A percentile compares a stretch with the other conserved stretches of the same genome.
Evolutionary conservation across 2,113 vertebrate species (phyloP).

Genomic region (Odobenus rosmarus): DNA sequence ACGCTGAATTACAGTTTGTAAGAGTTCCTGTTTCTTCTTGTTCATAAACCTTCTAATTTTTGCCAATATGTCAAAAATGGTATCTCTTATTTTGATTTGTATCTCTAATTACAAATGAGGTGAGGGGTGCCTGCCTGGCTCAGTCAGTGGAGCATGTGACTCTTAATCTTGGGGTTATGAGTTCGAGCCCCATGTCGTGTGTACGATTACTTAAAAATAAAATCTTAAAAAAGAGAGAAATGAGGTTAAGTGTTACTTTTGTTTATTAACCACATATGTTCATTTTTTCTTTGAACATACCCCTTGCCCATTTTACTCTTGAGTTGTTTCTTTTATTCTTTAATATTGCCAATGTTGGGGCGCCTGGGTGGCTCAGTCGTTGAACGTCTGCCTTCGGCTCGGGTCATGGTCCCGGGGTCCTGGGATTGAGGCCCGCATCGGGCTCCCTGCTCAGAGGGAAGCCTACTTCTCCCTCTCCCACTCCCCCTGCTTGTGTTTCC

Average conservation of each 20-base stretch:
- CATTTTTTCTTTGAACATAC: constrained; percentile 21
- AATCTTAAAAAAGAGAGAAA: background rate
- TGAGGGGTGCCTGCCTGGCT: background rate
- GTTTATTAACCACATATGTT: background rate
- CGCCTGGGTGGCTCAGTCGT: too few relatives aligned
- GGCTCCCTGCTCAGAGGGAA: too few relatives aligned
- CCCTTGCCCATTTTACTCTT: background rate
- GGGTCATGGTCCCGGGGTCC: too few relatives aligned
- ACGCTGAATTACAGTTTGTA: background rate
- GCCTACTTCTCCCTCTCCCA: too few relatives aligned
- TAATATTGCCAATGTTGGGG: background rate
- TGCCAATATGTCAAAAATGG: background rate
- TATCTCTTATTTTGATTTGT: constrained; percentile 25
- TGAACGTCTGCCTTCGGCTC: too few relatives aligned
- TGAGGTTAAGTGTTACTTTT: constrained; percentile 31
- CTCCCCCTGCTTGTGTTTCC: too few relatives aligned
- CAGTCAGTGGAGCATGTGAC: background rate
- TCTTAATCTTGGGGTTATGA: background rate
- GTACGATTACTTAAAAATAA: background rate
- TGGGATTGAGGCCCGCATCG: too few relatives aligned
- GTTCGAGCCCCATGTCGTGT: background rate
- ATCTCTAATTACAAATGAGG: background rate
- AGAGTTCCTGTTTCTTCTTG: background rate
- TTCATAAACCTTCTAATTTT: background rate
- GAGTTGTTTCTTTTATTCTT: background rate